Evolutionary conservation across 2,797 vertebrate species (phyloP).

Genomic region (Chelonia mydas): DNA sequence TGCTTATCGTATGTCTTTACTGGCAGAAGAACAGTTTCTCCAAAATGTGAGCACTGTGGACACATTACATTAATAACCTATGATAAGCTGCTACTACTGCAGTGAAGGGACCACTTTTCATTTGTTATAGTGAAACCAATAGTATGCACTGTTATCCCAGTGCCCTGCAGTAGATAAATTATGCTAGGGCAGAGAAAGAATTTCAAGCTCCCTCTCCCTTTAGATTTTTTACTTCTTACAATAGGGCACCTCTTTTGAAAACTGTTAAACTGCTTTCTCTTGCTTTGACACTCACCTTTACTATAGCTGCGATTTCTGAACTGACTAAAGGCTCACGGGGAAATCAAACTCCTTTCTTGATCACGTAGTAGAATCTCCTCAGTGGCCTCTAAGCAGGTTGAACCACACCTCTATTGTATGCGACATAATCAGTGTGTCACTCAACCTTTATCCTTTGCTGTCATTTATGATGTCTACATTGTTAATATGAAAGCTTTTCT

Average conservation of each 20-base stretch:
- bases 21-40: fast-evolving
- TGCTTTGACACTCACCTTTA: fast-evolving
- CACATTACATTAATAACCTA: not conserved
- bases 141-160: not conserved
- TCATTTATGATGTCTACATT: not conserved
- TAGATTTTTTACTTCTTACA: not conserved
- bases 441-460: not conserved
- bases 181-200: not conserved
- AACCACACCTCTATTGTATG: not conserved
- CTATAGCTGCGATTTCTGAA: not conserved
- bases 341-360: not conserved
- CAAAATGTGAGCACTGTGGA: not conserved
- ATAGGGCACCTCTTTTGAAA: fast-evolving
- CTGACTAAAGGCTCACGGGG: not conserved
- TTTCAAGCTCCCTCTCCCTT: not conserved
- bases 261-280: not conserved
- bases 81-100: not conserved
- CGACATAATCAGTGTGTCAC: not conserved
- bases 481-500: not conserved
- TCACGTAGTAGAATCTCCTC: not conserved
- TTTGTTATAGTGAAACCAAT: not conserved
- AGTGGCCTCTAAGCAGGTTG: not conserved
- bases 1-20: fast-evolving
- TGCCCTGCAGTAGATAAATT: not conserved
- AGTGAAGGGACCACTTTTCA: not conserved